These are phyloP conservation scores for Girardinichthys multiradiatus DNA, from an alignment of 2,113 vertebrate genomes.

Conservation along the genomic window DNA sequence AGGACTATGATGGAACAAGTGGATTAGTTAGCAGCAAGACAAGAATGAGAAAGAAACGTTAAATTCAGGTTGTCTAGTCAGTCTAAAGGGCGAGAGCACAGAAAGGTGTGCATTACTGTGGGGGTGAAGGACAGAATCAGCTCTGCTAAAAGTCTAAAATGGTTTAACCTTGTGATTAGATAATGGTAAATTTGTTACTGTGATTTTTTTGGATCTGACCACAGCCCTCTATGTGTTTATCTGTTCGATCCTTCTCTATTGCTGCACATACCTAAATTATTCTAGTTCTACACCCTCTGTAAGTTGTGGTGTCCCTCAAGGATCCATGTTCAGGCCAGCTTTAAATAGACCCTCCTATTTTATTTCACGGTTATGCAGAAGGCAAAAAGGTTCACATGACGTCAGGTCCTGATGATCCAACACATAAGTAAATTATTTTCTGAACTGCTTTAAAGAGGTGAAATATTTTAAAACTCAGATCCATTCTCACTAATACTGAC, in stretches of 20 bases:
- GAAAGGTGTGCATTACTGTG: background rate
- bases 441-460: background rate
- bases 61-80: background rate
- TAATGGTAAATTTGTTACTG: background rate
- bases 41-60: background rate
- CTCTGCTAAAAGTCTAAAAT: too few species aligned
- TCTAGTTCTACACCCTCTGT: background rate
- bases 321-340: too few species aligned
- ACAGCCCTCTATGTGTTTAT: background rate
- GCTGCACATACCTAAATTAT: background rate
- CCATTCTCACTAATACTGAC: too few species aligned
- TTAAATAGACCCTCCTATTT: background rate
- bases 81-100: background rate
- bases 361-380: background rate
- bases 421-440: too few species aligned
- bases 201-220: background rate
- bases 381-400: background rate
- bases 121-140: too few species aligned
- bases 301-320: too few species aligned
- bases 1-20: background rate
- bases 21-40: background rate
- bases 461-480: background rate
- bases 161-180: background rate
- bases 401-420: background rate
- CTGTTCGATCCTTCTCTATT: background rate